Evolutionary conservation across 1,140 invertebrate genomes (phyloP), one percentile per base, ranked within the genome.

Genomic region (Mactra quadrangularis): DNA sequence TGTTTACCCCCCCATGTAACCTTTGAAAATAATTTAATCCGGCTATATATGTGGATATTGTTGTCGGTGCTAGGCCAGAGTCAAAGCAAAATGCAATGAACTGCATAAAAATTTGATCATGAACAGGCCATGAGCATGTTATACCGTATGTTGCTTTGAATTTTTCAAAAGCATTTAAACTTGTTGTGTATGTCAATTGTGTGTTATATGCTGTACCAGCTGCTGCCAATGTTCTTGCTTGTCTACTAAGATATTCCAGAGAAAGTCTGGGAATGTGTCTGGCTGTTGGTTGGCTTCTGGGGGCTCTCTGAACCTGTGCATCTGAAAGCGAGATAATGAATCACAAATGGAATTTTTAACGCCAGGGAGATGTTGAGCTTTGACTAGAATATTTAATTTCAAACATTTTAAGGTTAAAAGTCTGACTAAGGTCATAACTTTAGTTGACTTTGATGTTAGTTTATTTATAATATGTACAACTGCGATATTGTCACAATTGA

Each of bases 301-400:
- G 0, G 60, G 38, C 19, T 31, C 15, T 4, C 60, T 1, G 35
- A 85, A 81, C n/a, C 33, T 31, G 15, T 66, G 3, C 22, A 68
- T 31, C 59, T 85, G 83, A 31, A 72, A 62, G 9, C 82, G 75
- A 55, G 75, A 79, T 45, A 79, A 52, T 17, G 66, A 9, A 68
- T 84, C 76, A 50, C 33, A n/a, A 33, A 84, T 64, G 1, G 3
- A 0, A 59, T 84, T 84, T 52, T 41, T 13, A 0, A 17, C 29
- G 35, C 64, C 64, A 6, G 45, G 31, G 25, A 83, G 27, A 71
- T 77, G 64, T 4, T 22, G 13, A 15, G 82, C 72, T n/a, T 50
- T 64, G 1, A 70, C 52, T 1, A 71, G 6, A 11, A 70, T 35
- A 50, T 83, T 83, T 6, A 57, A 3, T 38, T 68, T 2, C 0